phyloP scores from a whole-genome alignment of 1,140 invertebrate species.

The Brachionus manjavacas region DNA sequence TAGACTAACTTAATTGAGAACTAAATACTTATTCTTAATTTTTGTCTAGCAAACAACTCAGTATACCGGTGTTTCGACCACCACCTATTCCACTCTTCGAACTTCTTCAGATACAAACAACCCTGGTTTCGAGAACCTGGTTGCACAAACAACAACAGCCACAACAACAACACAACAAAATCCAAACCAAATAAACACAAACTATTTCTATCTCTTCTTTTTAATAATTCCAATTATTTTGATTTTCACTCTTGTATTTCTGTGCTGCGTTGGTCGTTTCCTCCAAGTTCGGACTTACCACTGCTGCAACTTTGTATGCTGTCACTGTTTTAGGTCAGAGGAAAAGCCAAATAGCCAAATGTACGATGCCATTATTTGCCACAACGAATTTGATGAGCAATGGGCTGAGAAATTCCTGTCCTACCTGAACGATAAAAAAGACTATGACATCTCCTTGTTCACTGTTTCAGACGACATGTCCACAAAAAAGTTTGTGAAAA shows the following conservation, averaged over 20 bases:
- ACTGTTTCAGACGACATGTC: not conserved
- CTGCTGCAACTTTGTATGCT: not conserved
- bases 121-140: not conserved
- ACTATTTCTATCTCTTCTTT: conserved; percentile 26
- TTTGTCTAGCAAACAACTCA: not conserved
- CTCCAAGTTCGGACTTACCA: not conserved
- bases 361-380: conserved; percentile 14
- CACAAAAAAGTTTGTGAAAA: not conserved
- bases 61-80: not conserved
- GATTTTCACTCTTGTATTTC: not conserved
- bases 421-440: not conserved
- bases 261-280: not conserved
- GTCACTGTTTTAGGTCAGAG: not conserved
- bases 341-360: not conserved
- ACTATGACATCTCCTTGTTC: not conserved
- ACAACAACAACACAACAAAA: not conserved
- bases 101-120: not conserved
- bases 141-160: not conserved
- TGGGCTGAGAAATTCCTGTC: not conserved
- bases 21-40: not conserved
- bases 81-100: not conserved
- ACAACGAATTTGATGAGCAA: not conserved
- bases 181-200: not conserved
- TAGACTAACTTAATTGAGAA: too few relatives aligned
- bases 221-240: not conserved